phyloP scores from a whole-genome alignment of 2,113 vertebrate genomes.

The Antechinus flavipes region DNA sequence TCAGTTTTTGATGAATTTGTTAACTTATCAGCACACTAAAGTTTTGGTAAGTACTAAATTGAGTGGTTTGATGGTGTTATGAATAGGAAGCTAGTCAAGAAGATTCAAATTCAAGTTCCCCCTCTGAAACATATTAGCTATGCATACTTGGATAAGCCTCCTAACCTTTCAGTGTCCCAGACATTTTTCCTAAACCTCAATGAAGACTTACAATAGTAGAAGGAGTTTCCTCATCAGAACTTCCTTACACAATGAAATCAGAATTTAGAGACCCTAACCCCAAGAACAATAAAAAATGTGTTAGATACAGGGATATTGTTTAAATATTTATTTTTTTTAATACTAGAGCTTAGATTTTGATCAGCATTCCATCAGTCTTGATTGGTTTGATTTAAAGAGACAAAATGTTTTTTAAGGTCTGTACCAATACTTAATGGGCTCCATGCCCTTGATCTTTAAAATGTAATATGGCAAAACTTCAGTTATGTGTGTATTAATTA shows the following conservation, averaged over 20 bases:
- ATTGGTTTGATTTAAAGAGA: slow-evolving; percentile 39
- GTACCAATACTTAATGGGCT: slow-evolving; percentile 54
- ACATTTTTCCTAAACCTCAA: not conserved
- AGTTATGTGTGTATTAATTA: slow-evolving; percentile 36
- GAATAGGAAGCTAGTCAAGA: not conserved
- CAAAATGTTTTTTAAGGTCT: slow-evolving; percentile 10
- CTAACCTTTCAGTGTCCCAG: not conserved
- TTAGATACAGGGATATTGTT: not conserved
- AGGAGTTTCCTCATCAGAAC: not conserved
- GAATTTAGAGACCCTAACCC: not conserved
- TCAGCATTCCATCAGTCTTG: not conserved
- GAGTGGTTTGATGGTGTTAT: not conserved
- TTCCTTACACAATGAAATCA: not conserved
- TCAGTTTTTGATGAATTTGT: not conserved
- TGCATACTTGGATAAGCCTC: not conserved
- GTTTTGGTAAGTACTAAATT: not conserved
- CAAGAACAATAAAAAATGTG: not conserved
- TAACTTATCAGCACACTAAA: not conserved
- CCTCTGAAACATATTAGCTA: not conserved
- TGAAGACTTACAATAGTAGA: not conserved
- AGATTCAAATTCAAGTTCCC: not conserved
- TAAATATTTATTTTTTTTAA: not conserved
- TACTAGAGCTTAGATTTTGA: not conserved
- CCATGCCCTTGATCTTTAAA: slow-evolving; percentile 39
- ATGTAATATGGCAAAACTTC: slow-evolving; percentile 30